A percentile compares a stretch with the other conserved stretches of the same genome.
Conservation (phyloP, 2,797 vertebrate species). For the Meda fulgida region DNA sequence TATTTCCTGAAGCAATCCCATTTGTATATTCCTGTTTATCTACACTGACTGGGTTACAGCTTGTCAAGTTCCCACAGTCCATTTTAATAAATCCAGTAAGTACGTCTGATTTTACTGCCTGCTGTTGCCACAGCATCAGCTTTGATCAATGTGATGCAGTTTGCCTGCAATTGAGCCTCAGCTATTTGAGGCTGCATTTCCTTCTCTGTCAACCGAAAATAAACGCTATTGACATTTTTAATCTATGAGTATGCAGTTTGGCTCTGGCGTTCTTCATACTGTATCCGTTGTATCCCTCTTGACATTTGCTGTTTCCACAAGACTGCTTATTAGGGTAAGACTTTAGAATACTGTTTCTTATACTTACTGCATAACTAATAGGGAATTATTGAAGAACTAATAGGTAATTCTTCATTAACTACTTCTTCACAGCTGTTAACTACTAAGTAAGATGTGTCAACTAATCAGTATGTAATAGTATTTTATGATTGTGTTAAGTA, state of each 20-base stretch:
- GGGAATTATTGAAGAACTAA: no score
- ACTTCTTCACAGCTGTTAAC: no score
- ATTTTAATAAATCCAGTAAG: conserved; percentile 47
- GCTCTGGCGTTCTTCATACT: conserved; percentile 37
- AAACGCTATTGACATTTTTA: conserved; percentile 58
- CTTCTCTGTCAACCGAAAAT: conserved; percentile 53
- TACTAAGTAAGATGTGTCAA: no score
- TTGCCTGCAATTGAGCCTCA: conserved; percentile 39
- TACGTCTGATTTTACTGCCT: conserved; percentile 49
- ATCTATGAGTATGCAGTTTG: conserved; percentile 49
- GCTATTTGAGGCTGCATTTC: conserved; percentile 46
- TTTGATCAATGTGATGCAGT: conserved; percentile 52
- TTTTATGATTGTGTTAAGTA: no score
- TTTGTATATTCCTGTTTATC: conserved; percentile 36
- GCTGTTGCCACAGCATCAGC: conserved; percentile 40
- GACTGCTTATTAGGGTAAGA: no score
- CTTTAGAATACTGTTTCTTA: no score
- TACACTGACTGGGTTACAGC: conserved; percentile 24
- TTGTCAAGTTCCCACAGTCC: conserved; percentile 22
- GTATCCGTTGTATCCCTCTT: conserved; percentile 49
- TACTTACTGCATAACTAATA: no score
- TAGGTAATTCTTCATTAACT: no score
- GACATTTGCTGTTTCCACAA: conserved; percentile 51
- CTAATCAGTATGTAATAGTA: no score
- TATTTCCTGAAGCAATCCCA: conserved; percentile 33